Evolutionary conservation across 2,888 invertebrate species (phyloP).

Genomic region (Acanthosepion lycidas): DNA sequence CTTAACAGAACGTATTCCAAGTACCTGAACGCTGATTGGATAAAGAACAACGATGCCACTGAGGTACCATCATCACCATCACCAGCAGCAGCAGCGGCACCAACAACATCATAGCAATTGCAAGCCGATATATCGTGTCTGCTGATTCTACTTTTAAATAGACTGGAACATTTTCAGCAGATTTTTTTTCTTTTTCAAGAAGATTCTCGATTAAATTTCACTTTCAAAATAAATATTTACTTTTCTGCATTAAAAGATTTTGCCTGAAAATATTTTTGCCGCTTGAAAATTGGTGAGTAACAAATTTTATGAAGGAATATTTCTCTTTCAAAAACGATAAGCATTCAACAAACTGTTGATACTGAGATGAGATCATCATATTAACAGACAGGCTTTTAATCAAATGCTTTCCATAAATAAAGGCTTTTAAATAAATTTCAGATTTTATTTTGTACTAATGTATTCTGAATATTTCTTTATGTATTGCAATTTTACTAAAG

Average conservation of each 20-base stretch:
- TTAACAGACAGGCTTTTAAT: too few relatives aligned
- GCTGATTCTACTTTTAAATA: not conserved
- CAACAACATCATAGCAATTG: not conserved
- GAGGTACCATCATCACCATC: not conserved
- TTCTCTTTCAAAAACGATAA: not conserved
- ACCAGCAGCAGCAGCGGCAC: not conserved
- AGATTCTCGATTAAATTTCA: not conserved
- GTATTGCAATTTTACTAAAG: too few relatives aligned
- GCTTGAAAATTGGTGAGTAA: not conserved
- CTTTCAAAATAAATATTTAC: not conserved
- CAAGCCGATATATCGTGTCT: not conserved
- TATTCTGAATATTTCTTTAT: too few relatives aligned
- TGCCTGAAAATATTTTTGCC: not conserved
- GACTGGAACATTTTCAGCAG: not conserved
- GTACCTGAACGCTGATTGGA: not conserved
- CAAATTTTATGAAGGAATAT: not conserved
- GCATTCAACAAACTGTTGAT: not conserved
- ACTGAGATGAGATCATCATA: not conserved
- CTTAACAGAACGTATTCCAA: not conserved
- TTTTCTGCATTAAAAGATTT: not conserved
- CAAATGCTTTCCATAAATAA: too few relatives aligned
- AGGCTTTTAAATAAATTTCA: not conserved
- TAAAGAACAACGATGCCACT: not conserved
- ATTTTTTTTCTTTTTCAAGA: not conserved
- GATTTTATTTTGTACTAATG: not conserved